Conservation (phyloP, 2,888 invertebrate species). For the Gerris lacustris region DNA sequence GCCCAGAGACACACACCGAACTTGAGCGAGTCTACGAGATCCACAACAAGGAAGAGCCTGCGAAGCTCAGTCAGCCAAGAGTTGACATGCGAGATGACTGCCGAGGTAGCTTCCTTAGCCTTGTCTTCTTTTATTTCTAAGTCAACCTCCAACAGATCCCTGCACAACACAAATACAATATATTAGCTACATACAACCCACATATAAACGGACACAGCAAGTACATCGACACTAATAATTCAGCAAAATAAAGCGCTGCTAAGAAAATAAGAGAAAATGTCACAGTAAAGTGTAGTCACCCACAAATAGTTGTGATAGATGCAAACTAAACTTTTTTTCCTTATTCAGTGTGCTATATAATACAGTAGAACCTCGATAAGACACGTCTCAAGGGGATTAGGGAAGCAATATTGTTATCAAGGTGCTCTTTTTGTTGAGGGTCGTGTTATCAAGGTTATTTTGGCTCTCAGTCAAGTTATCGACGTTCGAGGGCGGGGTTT, state of each 20-base stretch:
- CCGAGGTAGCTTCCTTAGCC: constrained; percentile 75
- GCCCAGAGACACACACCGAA: constrained; percentile 92
- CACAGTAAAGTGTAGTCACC: neutral
- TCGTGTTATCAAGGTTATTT: too few relatives aligned
- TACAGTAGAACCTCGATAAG: too few relatives aligned
- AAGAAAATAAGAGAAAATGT: neutral
- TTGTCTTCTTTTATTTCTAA: constrained; percentile 80
- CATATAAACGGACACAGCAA: constrained; percentile 14
- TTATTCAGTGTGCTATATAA: too few relatives aligned
- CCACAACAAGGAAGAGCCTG: constrained; percentile 90
- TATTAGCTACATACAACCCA: too few relatives aligned
- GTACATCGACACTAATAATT: too few relatives aligned
- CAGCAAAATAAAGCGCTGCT: neutral
- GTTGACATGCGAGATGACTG: constrained; percentile 77
- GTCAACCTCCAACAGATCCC: constrained; percentile 75
- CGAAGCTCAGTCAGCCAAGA: constrained; percentile 70
- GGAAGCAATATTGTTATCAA: too few relatives aligned
- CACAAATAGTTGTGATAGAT: too few relatives aligned
- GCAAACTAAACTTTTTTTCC: too few relatives aligned
- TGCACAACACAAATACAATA: constrained; percentile 35
- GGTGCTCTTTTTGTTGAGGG: too few relatives aligned
- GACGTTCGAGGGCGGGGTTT: too few relatives aligned
- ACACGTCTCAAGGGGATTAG: too few relatives aligned
- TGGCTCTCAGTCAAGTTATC: too few relatives aligned
- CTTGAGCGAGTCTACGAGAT: constrained; percentile 89